Base-by-base conservation (phyloP, 2,888 invertebrate genomes). In the Serripes groenlandicus region DNA sequence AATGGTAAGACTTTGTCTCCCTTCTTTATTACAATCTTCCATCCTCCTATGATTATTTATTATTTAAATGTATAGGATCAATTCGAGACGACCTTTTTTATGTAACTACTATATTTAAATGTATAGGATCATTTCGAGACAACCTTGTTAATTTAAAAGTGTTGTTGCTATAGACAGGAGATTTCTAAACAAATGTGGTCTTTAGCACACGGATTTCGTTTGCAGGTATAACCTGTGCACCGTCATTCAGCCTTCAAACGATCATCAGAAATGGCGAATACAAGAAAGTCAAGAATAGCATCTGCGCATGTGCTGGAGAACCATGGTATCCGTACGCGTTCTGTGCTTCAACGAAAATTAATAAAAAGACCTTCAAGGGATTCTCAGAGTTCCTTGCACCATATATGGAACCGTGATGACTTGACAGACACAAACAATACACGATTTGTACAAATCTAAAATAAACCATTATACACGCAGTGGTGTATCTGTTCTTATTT, bases 181-280 rank as follows among this genome's bases (percentile, higher is more conserved):
- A 42, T 18, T 11, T 42, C 42, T 42, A 9, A 18, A 42, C 42
- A 42, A 18, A 11, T 42, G 11, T 18, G 18, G 18, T 42, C 18
- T 42, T 9, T 11, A 11, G 42, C 42, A 42, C 11, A 42, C 18
- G 42, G 18, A 9, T 11, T 11, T 18, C n/a, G n/a, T n/a, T n/a
- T n/a, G n/a, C 73, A 73, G 73, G 73, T 26, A 35, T n/a, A n/a
- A 73, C 73, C 11, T 73, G 73, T 26, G 21, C 58, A 21, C 56
- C 58, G 35, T 3, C 23, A 0, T 18, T 15, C 15, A 58, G 42
- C 32, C 21, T 21, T 1, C 60, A 73, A 21, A 26, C 60, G 5
- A 28, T 73, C n/a, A 73, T 73, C 30, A 73, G 42, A 49, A 28
- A 60, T 30, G 73, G 73, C n/a, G 73, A 73, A 42, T 73, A 60